Base-by-base conservation (phyloP, 2,888 invertebrate genomes). In the Cryptophagus acutangulus region DNA sequence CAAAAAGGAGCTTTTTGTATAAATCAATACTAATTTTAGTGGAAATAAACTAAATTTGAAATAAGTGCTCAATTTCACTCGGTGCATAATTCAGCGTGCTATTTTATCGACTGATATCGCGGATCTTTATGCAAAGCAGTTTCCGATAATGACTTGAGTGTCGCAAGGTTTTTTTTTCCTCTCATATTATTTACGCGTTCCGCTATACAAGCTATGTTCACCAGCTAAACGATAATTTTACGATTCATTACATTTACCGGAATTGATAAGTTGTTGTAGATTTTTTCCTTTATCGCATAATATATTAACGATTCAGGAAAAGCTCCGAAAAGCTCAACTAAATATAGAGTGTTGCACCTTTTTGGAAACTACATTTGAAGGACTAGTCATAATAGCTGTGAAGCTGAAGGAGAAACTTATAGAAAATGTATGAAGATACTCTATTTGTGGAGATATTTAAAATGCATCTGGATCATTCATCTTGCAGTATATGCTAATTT, bases 81-180 rank as follows among this genome's bases (percentile, higher is more conserved):
- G 52, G 56, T 58, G 47, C 43, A 58, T 58, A 57, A 56, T 56
- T 54, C 55, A 49, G 46, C 51, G 46, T 51, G 50, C 51, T 47
- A 52, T 61, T 62, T 58, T 62, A 61, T 62, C 61, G 59, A 52
- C 55, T 55, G 55, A 57, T 61, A 62, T 62, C 65, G 61, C 48
- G 57, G 59, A 69, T 69, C 67, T 67, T 66, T 67, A 67, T 68
- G 67, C 66, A 67, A 68, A 67, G 62, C 67, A 66, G 66, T 65
- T 66, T 67, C 66, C 67, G 65, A 66, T 67, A 67, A 67, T 67
- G 66, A 66, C 60, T 61, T 57, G 46, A 41, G 55, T 56, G 63
- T 57, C 61, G 65, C 60, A 62, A 66, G 62, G 63, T 62, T 66
- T 67, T 66, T 57, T 64, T 26, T 12, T 26, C 3, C 12, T 12